These are phyloP conservation scores for Caprella mutica DNA, from an alignment of 2,888 invertebrate genomes.

Conservation along the genomic window DNA sequence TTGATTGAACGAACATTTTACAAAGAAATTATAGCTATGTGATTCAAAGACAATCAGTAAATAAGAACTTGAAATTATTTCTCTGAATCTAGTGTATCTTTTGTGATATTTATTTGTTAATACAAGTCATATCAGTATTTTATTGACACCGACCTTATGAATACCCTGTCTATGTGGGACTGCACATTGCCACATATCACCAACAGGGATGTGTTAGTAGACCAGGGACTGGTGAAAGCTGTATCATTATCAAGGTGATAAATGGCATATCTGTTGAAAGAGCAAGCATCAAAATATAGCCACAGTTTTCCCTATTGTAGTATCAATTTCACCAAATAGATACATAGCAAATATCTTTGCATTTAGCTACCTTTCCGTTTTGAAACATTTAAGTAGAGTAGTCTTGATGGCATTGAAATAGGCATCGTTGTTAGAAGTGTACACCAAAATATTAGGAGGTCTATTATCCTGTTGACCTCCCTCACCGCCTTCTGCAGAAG, in stretches of 20 bases:
- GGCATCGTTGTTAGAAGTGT: conserved; percentile 24
- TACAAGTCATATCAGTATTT: too few relatives aligned
- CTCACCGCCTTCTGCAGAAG: conserved; percentile 10
- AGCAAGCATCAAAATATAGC: too few relatives aligned
- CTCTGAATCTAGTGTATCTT: too few relatives aligned
- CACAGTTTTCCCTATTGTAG: too few relatives aligned
- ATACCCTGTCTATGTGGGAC: conserved; percentile 27
- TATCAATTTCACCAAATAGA: too few relatives aligned
- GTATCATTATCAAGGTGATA: conserved; percentile 29
- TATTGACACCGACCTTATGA: conserved; percentile 24
- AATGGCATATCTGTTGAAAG: conserved; percentile 16
- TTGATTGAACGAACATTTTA: too few relatives aligned
- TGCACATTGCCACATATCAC: conserved; percentile 32
- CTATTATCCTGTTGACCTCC: conserved; percentile 4
- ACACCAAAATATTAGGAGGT: conserved; percentile 30
- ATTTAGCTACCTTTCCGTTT: conserved; percentile 20
- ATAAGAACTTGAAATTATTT: too few relatives aligned
- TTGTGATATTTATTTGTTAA: too few relatives aligned
- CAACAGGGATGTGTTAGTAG: conserved; percentile 21
- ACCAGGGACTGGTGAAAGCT: conserved; percentile 30
- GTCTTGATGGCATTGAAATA: conserved; percentile 22
- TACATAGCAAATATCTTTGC: too few relatives aligned
- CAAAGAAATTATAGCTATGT: too few relatives aligned
- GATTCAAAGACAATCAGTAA: too few relatives aligned
- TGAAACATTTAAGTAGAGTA: conserved; percentile 19